Base-by-base conservation (phyloP, 2,888 invertebrate species). In the Cantharis rustica region DNA sequence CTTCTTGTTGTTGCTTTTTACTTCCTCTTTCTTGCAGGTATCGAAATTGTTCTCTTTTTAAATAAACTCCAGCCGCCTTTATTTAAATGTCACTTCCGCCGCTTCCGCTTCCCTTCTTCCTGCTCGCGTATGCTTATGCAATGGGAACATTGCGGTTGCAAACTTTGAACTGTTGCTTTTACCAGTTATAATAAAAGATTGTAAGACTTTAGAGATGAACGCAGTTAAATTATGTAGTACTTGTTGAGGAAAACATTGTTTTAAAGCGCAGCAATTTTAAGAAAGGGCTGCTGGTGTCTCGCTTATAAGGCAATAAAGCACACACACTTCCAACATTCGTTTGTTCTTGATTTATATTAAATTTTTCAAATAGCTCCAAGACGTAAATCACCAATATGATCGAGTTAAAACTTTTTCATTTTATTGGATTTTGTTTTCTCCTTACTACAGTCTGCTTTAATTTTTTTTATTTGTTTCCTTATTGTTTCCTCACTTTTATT, bases 151-250 rank as follows among this genome's bases (percentile, higher is more conserved):
- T 62, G 64, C 10, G 74, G 61, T 79, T 77, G 70, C 73, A 77
- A 79, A 79, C 76, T 77, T 77, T 75, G 77, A 72, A 71, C 77
- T 77, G 77, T 79, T 75, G 75, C 76, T 72, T 71, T 78, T 72
- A 72, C 71, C 63, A 74, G 74, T 73, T 78, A 78, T 76, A 76
- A 75, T 72, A 66, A 69, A 68, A 73, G 69, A 72, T 74, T 76
- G 66, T 70, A 76, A 72, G 74, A 79, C 74, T 76, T 79, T 76
- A 70, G 68, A 76, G 73, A 74, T 76, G 76, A 76, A 76, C 70
- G 73, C 70, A 64, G 75, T 73, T 77, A 79, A 79, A 77, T 79
- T 77, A 79, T 77, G 73, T 73, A 77, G 16, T 62, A 16, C 75
- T 79, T 77, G 77, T 79, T 79, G 74, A 75, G 69, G 68, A 10